A percentile compares a stretch with the other conserved stretches of the same genome.
Evolutionary conservation across 2,797 vertebrate species (phyloP).

Genomic region (Champsocephalus gunnari): DNA sequence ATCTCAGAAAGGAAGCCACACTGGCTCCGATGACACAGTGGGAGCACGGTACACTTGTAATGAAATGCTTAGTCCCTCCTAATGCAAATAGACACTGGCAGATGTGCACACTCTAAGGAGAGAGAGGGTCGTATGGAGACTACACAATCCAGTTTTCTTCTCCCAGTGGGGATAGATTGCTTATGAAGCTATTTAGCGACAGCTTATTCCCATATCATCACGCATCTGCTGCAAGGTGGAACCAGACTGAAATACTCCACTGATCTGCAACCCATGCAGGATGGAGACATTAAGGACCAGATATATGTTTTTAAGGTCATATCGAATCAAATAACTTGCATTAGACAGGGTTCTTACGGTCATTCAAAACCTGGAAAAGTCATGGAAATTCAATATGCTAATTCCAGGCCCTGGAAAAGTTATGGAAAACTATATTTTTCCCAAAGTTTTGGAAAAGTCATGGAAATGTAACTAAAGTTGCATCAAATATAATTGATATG

Average conservation of each 20-base stretch:
- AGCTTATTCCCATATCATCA: slow-evolving; percentile 34
- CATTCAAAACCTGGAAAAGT: too few species aligned
- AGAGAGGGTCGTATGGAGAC: slow-evolving; percentile 17
- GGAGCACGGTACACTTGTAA: slow-evolving; percentile 64
- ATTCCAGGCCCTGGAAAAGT: too few species aligned
- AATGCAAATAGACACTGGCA: slow-evolving; percentile 55
- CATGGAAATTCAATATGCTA: too few species aligned
- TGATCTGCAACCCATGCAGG: slow-evolving; percentile 1
- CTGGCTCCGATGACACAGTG: slow-evolving; percentile 65
- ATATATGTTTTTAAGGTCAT: neutral
- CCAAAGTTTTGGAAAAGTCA: too few species aligned
- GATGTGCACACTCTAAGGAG: slow-evolving; percentile 36
- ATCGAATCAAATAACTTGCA: neutral
- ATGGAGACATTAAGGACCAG: neutral
- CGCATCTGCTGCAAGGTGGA: slow-evolving; percentile 29
- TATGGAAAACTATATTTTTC: too few species aligned
- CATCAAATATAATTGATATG: too few species aligned
- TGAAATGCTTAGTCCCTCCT: slow-evolving; percentile 69
- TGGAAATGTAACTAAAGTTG: too few species aligned
- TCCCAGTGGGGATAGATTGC: slow-evolving; percentile 47
- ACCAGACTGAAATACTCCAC: slow-evolving; percentile 1
- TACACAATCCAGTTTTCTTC: slow-evolving; percentile 25
- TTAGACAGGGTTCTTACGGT: neutral
- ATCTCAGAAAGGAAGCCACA: slow-evolving; percentile 60
- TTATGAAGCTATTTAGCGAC: slow-evolving; percentile 44